Percentiles rank a stretch among this genome's conserved stretches.
Evolutionary conservation across 1,140 invertebrate genomes (phyloP).

Genomic region (Sycophaga agraensis): DNA sequence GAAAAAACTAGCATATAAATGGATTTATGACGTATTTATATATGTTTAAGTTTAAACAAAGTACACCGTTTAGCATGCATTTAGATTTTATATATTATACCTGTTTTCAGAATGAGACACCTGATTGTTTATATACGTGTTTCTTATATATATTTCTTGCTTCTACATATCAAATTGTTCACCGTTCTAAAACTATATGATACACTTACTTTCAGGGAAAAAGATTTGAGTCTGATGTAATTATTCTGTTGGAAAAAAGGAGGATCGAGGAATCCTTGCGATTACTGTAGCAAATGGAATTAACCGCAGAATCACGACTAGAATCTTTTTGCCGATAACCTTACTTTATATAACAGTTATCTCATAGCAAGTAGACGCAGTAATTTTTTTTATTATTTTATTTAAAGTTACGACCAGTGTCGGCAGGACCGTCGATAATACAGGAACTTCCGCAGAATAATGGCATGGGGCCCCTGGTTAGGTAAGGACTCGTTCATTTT

Average conservation of each 20-base stretch:
- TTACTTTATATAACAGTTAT: neutral
- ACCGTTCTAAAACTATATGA: too few relatives aligned
- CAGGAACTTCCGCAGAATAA: constrained; percentile 58
- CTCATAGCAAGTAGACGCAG: neutral
- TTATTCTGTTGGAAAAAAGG: too few relatives aligned
- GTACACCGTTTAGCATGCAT: constrained; percentile 14
- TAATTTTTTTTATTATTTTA: constrained; percentile 23
- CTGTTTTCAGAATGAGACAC: constrained; percentile 5
- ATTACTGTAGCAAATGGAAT: too few relatives aligned
- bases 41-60: too few relatives aligned
- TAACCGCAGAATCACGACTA: neutral
- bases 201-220: too few relatives aligned
- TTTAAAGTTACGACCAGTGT: constrained; percentile 65
- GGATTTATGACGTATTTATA: too few relatives aligned
- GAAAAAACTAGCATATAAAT: too few relatives aligned
- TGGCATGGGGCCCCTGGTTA: constrained; percentile 59
- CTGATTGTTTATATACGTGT: constrained; percentile 1
- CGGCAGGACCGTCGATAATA: constrained; percentile 60
- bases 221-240: too few relatives aligned
- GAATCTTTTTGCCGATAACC: neutral
- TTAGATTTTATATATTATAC: constrained; percentile 9
- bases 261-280: too few relatives aligned
- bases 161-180: neutral
- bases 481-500: constrained; percentile 46
- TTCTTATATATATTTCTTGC: neutral